A percentile compares a stretch with the other conserved stretches of the same genome.
These are phyloP conservation scores for Drosophila nebulosa DNA, from an alignment of 1,140 invertebrate species.

Conservation along the genomic window DNA sequence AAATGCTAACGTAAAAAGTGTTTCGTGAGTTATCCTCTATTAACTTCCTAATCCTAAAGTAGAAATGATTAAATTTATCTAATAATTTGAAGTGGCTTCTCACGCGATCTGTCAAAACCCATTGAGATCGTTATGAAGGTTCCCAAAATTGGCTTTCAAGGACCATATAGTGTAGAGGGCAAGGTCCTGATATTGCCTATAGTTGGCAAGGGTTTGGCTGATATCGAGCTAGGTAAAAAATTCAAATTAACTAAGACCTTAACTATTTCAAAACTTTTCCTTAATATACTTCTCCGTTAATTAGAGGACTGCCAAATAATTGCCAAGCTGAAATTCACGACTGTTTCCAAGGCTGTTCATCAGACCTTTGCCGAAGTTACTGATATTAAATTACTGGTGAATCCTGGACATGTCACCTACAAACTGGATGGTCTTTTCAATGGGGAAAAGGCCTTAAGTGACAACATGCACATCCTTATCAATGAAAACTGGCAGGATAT, in stretches of 20 bases:
- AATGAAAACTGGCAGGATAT: constrained; percentile 82
- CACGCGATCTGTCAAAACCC: constrained; percentile 22
- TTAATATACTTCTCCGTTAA: too few species aligned
- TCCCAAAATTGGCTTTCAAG: constrained; percentile 72
- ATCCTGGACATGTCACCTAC: constrained; percentile 49
- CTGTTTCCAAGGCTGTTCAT: constrained; percentile 32
- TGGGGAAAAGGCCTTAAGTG: constrained; percentile 80
- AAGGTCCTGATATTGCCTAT: constrained; percentile 83
- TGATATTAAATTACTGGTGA: constrained; percentile 26
- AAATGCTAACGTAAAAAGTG: constrained; percentile 30
- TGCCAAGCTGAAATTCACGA: constrained; percentile 25
- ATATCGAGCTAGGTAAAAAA: constrained; percentile 49
- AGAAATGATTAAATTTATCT: not conserved
- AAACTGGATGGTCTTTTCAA: constrained; percentile 80
- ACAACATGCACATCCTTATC: constrained; percentile 71
- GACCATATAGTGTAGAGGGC: constrained; percentile 82
- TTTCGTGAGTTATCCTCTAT: constrained; percentile 36
- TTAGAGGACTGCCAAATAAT: constrained; percentile 32
- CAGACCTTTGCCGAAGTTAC: constrained; percentile 41
- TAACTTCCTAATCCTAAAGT: not conserved
- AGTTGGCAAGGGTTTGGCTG: constrained; percentile 81
- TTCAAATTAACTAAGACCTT: not conserved
- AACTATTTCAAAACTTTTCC: not conserved
- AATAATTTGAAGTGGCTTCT: constrained; percentile 43
- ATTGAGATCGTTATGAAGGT: constrained; percentile 36